These are phyloP conservation scores for Tolmerus cingulatus DNA, from an alignment of 2,888 invertebrate species.

Conservation along the genomic window DNA sequence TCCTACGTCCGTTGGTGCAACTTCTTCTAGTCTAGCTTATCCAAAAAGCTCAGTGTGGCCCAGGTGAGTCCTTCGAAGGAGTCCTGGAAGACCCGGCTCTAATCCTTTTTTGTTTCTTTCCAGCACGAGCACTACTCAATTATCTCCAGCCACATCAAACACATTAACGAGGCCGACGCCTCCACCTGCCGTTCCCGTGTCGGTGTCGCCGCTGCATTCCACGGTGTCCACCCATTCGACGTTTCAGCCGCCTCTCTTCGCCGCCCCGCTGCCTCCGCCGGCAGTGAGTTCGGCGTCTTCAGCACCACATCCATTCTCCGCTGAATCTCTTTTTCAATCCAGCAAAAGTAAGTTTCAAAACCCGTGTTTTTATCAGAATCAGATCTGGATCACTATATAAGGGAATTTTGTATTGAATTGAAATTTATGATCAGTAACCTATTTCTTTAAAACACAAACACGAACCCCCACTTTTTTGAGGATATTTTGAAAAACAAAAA, in stretches of 20 bases:
- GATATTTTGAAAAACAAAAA: too few relatives aligned
- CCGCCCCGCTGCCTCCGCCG: constrained; percentile 69
- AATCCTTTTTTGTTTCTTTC: constrained; percentile 48
- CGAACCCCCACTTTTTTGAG: too few relatives aligned
- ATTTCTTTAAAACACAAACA: too few relatives aligned
- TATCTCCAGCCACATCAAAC: constrained; percentile 65
- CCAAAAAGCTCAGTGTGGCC: constrained; percentile 59
- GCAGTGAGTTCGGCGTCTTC: constrained; percentile 62
- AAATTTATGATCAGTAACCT: too few relatives aligned
- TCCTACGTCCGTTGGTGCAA: constrained; percentile 51
- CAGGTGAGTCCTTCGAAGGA: constrained; percentile 53
- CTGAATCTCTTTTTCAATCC: constrained; percentile 86
- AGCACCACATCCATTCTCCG: constrained; percentile 86
- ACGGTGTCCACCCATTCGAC: constrained; percentile 62
- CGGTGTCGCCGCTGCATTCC: constrained; percentile 57
- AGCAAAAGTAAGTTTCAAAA: constrained; percentile 69
- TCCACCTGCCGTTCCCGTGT: constrained; percentile 60
- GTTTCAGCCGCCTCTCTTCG: constrained; percentile 74
- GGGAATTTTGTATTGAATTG: too few relatives aligned
- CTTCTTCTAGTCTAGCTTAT: constrained; percentile 57
- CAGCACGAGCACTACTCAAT: constrained; percentile 59
- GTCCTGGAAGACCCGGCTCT: neutral
- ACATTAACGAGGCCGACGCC: constrained; percentile 67
- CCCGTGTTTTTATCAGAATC: too few relatives aligned
- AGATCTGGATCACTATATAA: too few relatives aligned